Percentiles rank a stretch among this genome's conserved stretches.
These are phyloP conservation scores for Panopea generosa DNA, from an alignment of 2,888 invertebrate species.

Conservation along the genomic window DNA sequence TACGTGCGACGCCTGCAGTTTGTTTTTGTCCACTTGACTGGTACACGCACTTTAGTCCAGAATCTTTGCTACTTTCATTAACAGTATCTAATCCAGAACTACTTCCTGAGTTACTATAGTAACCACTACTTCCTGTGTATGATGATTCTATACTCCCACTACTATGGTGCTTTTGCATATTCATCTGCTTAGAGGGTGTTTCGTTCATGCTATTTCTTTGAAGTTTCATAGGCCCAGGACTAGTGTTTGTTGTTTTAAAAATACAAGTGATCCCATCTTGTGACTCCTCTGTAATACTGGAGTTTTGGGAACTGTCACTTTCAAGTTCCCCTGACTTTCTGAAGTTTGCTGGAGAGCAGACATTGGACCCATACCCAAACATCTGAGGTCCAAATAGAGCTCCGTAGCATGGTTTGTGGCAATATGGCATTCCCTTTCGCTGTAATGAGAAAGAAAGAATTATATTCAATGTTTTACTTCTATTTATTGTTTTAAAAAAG, in stretches of 20 bases:
- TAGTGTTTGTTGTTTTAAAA: constrained; percentile 50
- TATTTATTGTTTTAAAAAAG: too few species aligned
- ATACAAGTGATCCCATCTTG: constrained; percentile 47
- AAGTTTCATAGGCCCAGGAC: constrained; percentile 47
- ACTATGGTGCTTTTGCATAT: constrained; percentile 40
- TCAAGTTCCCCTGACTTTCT: constrained; percentile 50
- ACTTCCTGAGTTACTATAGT: constrained; percentile 16
- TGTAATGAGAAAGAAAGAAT: constrained; percentile 81
- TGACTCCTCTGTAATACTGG: constrained; percentile 25
- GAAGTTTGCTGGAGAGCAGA: constrained; percentile 79
- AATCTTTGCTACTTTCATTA: constrained; percentile 33
- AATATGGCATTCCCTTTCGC: constrained; percentile 94
- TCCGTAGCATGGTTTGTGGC: constrained; percentile 93
- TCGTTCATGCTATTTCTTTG: constrained; percentile 25
- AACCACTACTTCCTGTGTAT: constrained; percentile 33
- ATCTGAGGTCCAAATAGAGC: constrained; percentile 93
- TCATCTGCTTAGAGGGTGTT: constrained; percentile 2
- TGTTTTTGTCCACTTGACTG: constrained; percentile 23
- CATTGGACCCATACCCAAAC: constrained; percentile 90
- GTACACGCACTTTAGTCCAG: constrained; percentile 53
- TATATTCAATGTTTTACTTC: too few species aligned
- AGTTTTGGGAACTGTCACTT: constrained; percentile 17
- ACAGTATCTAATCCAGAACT: constrained; percentile 33
- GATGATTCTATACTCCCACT: constrained; percentile 36
- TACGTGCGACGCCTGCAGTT: constrained; percentile 8